Evolutionary conservation across 1,140 invertebrate species (phyloP), one percentile per base, ranked within the genome.

Genomic region (Drosophila melanica): DNA sequence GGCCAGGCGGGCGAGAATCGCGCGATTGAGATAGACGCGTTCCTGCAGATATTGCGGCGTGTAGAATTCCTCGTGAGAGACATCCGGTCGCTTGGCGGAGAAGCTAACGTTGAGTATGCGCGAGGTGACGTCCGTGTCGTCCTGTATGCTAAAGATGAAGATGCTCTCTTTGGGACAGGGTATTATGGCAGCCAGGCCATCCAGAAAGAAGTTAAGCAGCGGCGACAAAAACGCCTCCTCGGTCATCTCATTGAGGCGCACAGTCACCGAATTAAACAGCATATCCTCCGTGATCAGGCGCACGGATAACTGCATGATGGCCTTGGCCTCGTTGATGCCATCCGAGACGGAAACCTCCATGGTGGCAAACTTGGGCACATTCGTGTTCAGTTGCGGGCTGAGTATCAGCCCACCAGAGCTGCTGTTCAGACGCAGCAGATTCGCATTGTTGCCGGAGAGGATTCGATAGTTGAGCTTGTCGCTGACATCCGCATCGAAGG

Each of bases 51-150:
- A 98, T 75, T 98, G 97, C 0, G 97, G 96, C 33, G 95, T 94
- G 84, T 98, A 97, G 90, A 97, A 98, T 72, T 96, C 96, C 54
- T 95, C 94, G n/a, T 95, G 93, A 7, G 95, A 94, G 0, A 95
- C 94, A 72, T 97, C 96, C 0, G 97, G 95, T 72, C 95, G 93
- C 53, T 95, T 93, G 3, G 97, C 98, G 0, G 98, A 98, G 84
- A 99, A 98, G 77, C 97, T 99, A 0, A 99, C 96, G 89, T 99
- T 99, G 2, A 99, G 90, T 39, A 99, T 97, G 80, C 96, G 95
- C 0, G 95, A 95, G 7, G 95, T 94, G 0, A 98, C 97, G 86
- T 98, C 97, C 0, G 96, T 97, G 85, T 98, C 97, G 81, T 98
- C 97, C 93, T 98, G 97, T 33, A 99, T 94, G 92, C 97, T 98